Evolutionary conservation across 2,888 invertebrate species (phyloP), one percentile per base, ranked within the genome.

Genomic region (Arge pagana): DNA sequence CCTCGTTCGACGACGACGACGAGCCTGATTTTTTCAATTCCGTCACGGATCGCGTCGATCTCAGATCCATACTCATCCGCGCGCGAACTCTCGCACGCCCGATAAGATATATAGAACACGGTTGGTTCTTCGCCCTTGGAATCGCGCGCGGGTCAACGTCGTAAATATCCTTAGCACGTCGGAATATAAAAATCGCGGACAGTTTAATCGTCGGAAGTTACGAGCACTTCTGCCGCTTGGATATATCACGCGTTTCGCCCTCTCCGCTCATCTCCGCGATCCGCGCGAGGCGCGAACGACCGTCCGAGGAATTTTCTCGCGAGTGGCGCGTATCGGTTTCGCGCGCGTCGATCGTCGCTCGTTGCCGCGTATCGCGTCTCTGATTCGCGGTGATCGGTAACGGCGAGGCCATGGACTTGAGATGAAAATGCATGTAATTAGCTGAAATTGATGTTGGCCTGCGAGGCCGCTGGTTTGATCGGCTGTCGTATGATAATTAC

Each of bases 371-470:
- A 8, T 8, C 33, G 13, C 11, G 33, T 35, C 21, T n/a, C 43
- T 13, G 41, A 23, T n/a, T 30, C 28, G 24, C 33, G 31, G 33
- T 40, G 49, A 31, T 21, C 49, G 41, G 49, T 33, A 23, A 37
- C 40, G 37, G 42, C 36, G 50, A 53, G 62, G 54, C 56, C 59
- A 61, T 60, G 64, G 65, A 69, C 68, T 64, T 64, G 72, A 68
- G 74, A 64, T 64, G 72, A 68, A 75, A 71, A 74, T 74, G 66
- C 70, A 72, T 74, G 74, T 72, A 74, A 75, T 74, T 75, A 74
- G 70, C 61, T 64, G 67, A 66, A 70, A 74, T 73, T 72, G 72
- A 74, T 74, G 73, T 64, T 65, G 67, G 65, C 63, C 60, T 65
- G 67, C 58, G 63, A 50, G 63, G 60, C 62, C 62, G 68, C 70